Base-by-base conservation (phyloP, 2,888 invertebrate species). In the Euzophera pinguis region DNA sequence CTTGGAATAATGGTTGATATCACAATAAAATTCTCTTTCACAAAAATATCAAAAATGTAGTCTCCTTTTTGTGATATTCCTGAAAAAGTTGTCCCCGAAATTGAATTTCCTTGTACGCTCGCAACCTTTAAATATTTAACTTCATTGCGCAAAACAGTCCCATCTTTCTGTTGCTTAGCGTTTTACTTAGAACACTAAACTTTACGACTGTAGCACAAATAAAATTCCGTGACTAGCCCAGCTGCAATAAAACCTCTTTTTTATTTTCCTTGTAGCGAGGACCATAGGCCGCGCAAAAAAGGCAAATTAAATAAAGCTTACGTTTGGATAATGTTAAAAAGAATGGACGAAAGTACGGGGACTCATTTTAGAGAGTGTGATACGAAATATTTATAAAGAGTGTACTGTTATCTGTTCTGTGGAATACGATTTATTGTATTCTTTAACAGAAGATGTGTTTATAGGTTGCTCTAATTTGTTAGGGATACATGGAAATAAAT, bases 151-250 rank as follows among this genome's bases (percentile, higher is more conserved):
- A 10, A 27, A 57, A 55, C 57, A 50, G 55, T 58, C 56, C 54
- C 56, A 54, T 58, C 56, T 54, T 61, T 55, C 32, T 54, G 45
- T 39, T 57, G 57, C 54, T 57, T 58, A 55, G 51, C 29, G 53
- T 64, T 66, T 71, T 66, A 66, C 61, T 49, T 52, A 49, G 52
- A 57, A 64, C 66, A 57, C 65, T 63, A 60, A 69, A 70, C 62
- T 75, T 75, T 74, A 74, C 63, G 69, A 62, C 54, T 59, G 56
- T 59, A 64, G 60, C 47, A 65, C 62, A 71, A 72, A 72, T 73
- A 75, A 74, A 67, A 62, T 63, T 63, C 57, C 5, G 58, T 58
- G 61, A 57, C 50, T 37, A 47, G 38, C 47, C 27, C 10, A 34
- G n/a, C 7, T 39, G 53, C 39, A 32, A 51, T 54, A 56, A 58